phyloP scores from a whole-genome alignment of 1,140 invertebrate genomes.

The Melipona quadrifasciata region DNA sequence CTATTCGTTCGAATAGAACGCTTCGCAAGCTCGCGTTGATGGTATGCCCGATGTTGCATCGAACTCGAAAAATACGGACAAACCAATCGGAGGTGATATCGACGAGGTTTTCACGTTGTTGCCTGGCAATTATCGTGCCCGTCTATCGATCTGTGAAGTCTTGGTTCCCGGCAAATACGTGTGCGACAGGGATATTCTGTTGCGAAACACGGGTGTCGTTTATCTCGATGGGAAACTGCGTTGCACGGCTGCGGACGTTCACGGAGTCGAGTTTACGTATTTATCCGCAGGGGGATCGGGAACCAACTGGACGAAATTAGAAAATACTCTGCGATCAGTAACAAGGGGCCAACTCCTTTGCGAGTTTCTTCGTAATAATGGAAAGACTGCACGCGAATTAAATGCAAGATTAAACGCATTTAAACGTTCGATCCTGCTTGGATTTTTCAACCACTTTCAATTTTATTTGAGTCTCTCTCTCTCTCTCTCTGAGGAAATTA shows the following conservation, averaged over 20 bases:
- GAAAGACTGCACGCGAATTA: not conserved
- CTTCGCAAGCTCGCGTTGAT: too few relatives aligned
- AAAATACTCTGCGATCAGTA: conserved; percentile 18
- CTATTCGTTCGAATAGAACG: too few relatives aligned
- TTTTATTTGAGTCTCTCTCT: too few relatives aligned
- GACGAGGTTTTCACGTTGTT: conserved; percentile 40
- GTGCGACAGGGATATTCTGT: not conserved
- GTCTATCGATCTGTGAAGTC: conserved; percentile 49
- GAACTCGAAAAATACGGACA: conserved; percentile 9
- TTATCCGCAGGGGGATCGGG: conserved; percentile 27
- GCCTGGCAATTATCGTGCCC: conserved; percentile 53
- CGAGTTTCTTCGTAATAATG: conserved; percentile 1
- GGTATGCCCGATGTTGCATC: too few relatives aligned
- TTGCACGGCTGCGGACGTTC: conserved; percentile 42
- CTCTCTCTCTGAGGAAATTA: too few relatives aligned
- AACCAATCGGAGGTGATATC: conserved; percentile 31
- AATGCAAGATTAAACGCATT: not conserved
- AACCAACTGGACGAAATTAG: conserved; percentile 18
- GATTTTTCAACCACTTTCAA: not conserved
- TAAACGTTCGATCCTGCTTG: not conserved
- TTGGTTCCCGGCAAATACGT: conserved; percentile 36
- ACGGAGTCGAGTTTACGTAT: conserved; percentile 23
- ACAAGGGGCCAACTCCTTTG: not conserved
- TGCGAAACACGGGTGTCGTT: conserved; percentile 24
- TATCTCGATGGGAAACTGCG: conserved; percentile 60